Evolutionary conservation across 2,888 invertebrate species (phyloP).

Genomic region (Ormyrus thymus): DNA sequence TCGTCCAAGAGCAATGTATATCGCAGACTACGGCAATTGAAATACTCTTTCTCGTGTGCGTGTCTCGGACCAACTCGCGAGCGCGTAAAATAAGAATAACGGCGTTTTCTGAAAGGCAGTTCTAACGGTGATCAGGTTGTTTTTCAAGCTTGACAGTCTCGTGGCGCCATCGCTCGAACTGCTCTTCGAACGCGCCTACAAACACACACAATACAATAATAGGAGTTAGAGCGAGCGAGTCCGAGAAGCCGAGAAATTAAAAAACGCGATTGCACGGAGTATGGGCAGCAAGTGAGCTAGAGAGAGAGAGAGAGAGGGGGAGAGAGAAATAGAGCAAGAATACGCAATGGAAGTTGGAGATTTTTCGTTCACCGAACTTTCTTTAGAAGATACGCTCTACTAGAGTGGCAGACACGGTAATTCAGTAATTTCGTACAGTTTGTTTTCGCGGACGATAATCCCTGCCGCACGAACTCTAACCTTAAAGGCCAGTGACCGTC

Average conservation of each 20-base stretch:
- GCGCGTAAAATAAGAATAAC: background rate
- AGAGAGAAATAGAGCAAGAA: constrained; percentile 35
- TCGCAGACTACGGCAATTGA: background rate
- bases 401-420: constrained; percentile 34
- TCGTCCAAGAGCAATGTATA: too few relatives aligned
- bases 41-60: background rate
- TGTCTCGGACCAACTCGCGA: too few relatives aligned
- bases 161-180: constrained; percentile 37
- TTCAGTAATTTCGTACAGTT: background rate
- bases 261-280: too few relatives aligned
- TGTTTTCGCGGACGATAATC: background rate
- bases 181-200: background rate
- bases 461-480: constrained; percentile 8
- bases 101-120: constrained; percentile 1
- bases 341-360: constrained; percentile 47
- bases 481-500: background rate
- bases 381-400: background rate
- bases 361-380: constrained; percentile 13
- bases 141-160: background rate
- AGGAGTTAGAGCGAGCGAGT: background rate
- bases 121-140: background rate
- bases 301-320: constrained; percentile 3
- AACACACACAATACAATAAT: background rate
- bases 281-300: too few relatives aligned
- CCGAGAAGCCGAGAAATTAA: too few relatives aligned